Evolutionary conservation across 2,797 vertebrate genomes (phyloP).

Genomic region (Arctocebus calabarensis): DNA sequence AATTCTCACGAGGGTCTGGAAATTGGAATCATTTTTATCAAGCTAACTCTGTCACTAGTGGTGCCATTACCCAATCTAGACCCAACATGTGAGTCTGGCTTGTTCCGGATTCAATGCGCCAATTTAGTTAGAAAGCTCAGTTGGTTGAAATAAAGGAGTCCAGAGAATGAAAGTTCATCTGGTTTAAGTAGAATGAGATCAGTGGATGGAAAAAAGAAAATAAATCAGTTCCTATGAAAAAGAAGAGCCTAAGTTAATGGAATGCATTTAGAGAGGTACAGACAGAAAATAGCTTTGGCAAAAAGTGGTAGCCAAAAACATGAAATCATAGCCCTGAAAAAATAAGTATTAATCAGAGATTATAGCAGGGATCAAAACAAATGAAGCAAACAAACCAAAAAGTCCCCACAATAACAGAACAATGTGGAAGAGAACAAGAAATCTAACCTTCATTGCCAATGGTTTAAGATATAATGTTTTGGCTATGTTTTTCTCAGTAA

Average conservation of each 20-base stretch:
- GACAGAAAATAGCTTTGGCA: not conserved
- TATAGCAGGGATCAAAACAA: not conserved
- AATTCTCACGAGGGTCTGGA: not conserved
- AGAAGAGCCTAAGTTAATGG: not conserved
- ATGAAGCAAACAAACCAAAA: not conserved
- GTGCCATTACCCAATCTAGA: not conserved
- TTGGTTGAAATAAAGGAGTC: slow-evolving; percentile 12
- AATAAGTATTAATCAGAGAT: not conserved
- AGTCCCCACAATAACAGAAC: not conserved
- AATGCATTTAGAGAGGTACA: not conserved
- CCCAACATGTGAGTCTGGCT: not conserved
- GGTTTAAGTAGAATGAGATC: not conserved
- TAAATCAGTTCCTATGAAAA: not conserved
- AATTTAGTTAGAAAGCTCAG: not conserved
- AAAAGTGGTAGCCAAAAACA: not conserved
- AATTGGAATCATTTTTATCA: not conserved
- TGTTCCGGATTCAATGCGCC: not conserved
- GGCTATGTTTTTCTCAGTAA: not conserved
- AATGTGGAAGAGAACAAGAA: not conserved
- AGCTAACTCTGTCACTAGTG: not conserved
- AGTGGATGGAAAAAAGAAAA: slow-evolving; percentile 7
- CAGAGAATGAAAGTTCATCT: not conserved
- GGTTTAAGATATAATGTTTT: not conserved
- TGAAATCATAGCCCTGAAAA: not conserved
- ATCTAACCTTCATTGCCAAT: not conserved